These are phyloP conservation scores for Nothocercus nigrocapillus DNA, from an alignment of 2,113 vertebrate genomes.

Conservation along the genomic window DNA sequence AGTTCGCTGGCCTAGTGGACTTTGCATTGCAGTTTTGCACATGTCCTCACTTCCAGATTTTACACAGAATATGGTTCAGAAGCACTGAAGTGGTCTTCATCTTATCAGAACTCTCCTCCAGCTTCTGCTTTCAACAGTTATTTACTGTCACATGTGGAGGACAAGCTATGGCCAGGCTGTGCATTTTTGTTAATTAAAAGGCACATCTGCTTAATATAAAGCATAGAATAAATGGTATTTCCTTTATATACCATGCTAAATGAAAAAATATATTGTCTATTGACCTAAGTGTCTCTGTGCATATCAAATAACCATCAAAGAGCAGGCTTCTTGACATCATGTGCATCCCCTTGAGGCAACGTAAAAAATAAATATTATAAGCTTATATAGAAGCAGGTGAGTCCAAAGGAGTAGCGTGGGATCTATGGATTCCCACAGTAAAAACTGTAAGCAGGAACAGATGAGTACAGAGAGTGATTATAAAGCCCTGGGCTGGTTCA, in stretches of 20 bases:
- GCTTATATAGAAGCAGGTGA: slow-evolving; percentile 18
- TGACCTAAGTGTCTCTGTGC: neutral
- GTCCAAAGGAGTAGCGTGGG: neutral
- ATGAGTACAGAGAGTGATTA: neutral
- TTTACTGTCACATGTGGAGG: neutral
- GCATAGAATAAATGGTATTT: slow-evolving; percentile 16
- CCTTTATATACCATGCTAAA: slow-evolving; percentile 12
- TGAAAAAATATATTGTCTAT: slow-evolving; percentile 15
- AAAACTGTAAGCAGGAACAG: slow-evolving; percentile 20
- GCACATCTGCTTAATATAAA: slow-evolving; percentile 38
- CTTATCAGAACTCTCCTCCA: neutral
- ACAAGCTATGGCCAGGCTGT: neutral
- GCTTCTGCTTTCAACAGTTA: neutral
- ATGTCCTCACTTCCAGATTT: neutral
- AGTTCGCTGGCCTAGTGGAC: neutral
- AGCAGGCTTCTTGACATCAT: neutral
- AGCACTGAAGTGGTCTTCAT: neutral
- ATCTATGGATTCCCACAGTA: neutral
- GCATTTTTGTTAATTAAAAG: slow-evolving; percentile 39
- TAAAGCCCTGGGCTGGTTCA: neutral
- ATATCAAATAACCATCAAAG: slow-evolving; percentile 28
- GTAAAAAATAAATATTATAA: slow-evolving; percentile 13
- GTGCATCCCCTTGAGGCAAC: neutral
- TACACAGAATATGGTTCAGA: neutral
- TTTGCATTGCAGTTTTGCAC: neutral